A percentile compares a stretch with the other conserved stretches of the same genome.
Evolutionary conservation across 2,888 invertebrate species (phyloP).

Genomic region (Pristionchus entomophagus): DNA sequence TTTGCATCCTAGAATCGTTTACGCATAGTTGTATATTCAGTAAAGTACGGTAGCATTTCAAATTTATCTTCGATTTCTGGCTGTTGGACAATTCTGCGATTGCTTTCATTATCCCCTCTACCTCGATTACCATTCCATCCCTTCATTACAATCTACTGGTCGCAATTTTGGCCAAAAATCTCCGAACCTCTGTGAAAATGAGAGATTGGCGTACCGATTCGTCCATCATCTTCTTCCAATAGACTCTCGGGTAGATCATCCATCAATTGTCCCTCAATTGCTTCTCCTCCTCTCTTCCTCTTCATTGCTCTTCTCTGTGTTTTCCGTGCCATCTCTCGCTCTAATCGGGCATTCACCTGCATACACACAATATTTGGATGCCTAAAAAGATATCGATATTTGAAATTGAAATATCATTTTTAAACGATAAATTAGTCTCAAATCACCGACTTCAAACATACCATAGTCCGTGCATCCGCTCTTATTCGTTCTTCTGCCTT

Average conservation of each 20-base stretch:
- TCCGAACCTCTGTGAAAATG: background rate
- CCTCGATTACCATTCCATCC: too few species aligned
- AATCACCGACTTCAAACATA: too few species aligned
- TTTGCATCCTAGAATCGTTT: background rate
- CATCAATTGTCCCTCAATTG: background rate
- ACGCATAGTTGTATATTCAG: too few species aligned
- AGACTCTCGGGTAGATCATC: conserved; percentile 31
- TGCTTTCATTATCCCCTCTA: too few species aligned
- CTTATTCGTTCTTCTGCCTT: conserved; percentile 51
- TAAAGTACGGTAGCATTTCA: too few species aligned
- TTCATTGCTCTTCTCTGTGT: conserved; percentile 1
- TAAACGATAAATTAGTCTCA: too few species aligned
- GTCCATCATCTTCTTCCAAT: conserved; percentile 30
- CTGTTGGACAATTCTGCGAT: too few species aligned
- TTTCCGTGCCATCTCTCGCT: background rate
- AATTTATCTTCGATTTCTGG: too few species aligned
- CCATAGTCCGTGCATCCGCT: conserved; percentile 47
- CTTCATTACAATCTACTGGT: too few species aligned
- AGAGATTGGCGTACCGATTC: background rate
- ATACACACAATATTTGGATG: background rate
- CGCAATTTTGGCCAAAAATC: too few species aligned
- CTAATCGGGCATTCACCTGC: background rate
- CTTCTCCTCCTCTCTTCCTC: conserved; percentile 17
- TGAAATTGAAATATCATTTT: too few species aligned
- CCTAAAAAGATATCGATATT: too few species aligned